Percentiles rank a stretch among this genome's conserved stretches.
Evolutionary conservation across 2,797 vertebrate genomes (phyloP).

Genomic region (Euphonia xanthogaster): DNA sequence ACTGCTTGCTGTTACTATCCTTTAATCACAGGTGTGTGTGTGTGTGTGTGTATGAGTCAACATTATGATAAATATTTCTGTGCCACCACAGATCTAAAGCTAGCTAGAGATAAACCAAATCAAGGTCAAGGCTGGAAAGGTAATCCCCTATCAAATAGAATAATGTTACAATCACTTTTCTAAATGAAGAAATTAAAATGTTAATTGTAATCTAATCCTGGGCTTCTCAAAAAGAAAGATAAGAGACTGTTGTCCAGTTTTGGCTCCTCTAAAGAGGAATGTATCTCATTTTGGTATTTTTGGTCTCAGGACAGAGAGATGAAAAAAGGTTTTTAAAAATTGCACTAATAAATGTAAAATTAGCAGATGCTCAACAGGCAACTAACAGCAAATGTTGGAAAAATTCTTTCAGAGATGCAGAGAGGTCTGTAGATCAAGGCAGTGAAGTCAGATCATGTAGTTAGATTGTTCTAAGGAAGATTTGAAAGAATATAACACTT

Average conservation of each 20-base stretch:
- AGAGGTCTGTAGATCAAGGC: not conserved
- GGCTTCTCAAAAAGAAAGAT: not conserved
- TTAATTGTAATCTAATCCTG: not conserved
- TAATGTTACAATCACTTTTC: not conserved
- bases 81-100: not conserved
- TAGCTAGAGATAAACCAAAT: not conserved
- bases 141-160: not conserved
- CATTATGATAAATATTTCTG: not conserved
- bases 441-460: not conserved
- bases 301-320: not conserved
- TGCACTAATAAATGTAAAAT: not conserved
- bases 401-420: not conserved
- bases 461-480: not conserved
- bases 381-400: not conserved
- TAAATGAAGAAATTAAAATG: not conserved
- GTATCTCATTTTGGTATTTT: not conserved
- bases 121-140: not conserved
- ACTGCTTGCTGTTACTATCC: not conserved
- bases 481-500: not conserved
- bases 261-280: not conserved
- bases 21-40: not conserved
- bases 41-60: not conserved
- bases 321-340: not conserved
- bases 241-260: not conserved
- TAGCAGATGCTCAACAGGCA: not conserved